Evolutionary conservation across 2,113 vertebrate species (phyloP).

Genomic region (Peucedramus taeniatus): DNA sequence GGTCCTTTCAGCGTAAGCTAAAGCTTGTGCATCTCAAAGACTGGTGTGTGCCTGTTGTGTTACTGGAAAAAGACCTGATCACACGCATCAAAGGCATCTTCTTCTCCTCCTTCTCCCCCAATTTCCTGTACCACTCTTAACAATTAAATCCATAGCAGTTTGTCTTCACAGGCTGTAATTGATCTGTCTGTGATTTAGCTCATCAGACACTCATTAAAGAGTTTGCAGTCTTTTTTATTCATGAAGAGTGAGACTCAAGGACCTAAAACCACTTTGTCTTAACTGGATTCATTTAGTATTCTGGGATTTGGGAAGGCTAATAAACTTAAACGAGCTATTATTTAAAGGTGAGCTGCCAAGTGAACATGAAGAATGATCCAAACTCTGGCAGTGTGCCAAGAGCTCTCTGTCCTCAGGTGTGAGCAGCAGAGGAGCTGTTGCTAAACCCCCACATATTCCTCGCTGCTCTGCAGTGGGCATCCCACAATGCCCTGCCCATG

Average conservation of each 20-base stretch:
- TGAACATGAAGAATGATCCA: neutral
- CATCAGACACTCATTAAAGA: conserved; percentile 51
- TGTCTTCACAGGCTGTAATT: conserved; percentile 43
- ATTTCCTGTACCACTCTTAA: neutral
- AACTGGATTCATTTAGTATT: conserved; percentile 19
- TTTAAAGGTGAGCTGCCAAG: conserved; percentile 47
- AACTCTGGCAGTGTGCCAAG: accelerated
- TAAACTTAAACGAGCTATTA: neutral
- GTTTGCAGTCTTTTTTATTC: conserved; percentile 29
- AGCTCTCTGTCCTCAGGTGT: accelerated
- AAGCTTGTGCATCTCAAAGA: neutral
- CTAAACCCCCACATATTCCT: neutral
- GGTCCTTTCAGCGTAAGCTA: neutral
- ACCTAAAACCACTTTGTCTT: conserved; percentile 23
- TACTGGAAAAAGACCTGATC: neutral
- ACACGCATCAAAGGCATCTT: neutral
- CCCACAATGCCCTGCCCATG: accelerated
- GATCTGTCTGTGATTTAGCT: conserved; percentile 46
- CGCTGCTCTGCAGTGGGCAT: accelerated
- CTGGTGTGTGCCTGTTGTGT: neutral
- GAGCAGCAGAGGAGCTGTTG: neutral
- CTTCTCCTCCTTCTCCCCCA: neutral
- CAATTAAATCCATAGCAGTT: conserved; percentile 22
- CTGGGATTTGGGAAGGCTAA: conserved; percentile 1
- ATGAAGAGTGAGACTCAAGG: neutral